phyloP scores from a whole-genome alignment of 2,113 vertebrate species.

The Nestor notabilis region DNA sequence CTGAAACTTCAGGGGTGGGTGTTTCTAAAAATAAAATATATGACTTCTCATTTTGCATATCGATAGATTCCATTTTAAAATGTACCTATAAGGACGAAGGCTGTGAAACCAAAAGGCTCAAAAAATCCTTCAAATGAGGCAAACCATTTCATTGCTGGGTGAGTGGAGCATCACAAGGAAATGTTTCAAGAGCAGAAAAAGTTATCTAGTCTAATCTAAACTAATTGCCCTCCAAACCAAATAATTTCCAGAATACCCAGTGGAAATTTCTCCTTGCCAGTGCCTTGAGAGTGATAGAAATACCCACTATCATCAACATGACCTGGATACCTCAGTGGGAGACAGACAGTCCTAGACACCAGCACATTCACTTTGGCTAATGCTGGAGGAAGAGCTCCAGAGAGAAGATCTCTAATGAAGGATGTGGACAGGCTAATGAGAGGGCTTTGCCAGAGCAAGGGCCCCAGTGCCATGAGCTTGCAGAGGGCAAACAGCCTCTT shows the following conservation, averaged over 20 bases:
- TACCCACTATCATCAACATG: not conserved
- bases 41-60: not conserved
- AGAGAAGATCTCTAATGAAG: not conserved
- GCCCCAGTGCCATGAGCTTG: fast-evolving
- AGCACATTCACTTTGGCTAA: not conserved
- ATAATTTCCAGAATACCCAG: not conserved
- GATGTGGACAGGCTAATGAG: not conserved
- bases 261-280: not conserved
- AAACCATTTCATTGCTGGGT: not conserved
- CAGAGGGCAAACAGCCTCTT: not conserved
- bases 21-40: not conserved
- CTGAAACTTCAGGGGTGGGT: not conserved
- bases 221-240: not conserved
- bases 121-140: not conserved
- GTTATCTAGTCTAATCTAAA: not conserved
- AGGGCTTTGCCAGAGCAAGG: not conserved
- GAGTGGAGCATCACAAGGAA: not conserved
- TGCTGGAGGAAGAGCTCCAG: not conserved
- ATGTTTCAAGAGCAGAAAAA: not conserved
- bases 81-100: not conserved
- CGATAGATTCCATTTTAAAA: not conserved
- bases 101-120: not conserved
- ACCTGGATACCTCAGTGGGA: not conserved
- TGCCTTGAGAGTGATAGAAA: not conserved
- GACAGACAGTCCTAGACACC: not conserved